A percentile compares a stretch with the other conserved stretches of the same genome.
Conservation (phyloP, 2,797 vertebrate species). For the Thunnus albacares region DNA sequence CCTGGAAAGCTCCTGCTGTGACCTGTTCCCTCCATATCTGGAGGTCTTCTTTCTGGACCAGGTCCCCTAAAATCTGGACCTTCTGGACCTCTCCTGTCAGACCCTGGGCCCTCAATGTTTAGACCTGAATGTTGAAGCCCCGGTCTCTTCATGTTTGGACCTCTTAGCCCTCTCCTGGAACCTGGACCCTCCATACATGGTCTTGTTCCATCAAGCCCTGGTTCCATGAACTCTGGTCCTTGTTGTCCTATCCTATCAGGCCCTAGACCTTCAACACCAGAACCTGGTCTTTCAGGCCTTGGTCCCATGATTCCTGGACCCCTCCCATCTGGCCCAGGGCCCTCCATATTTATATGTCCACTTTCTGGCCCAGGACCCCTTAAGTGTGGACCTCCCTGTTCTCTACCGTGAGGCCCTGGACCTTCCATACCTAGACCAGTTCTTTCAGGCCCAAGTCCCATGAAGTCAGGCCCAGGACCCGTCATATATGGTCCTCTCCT, state of each 20-base stretch:
- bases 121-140: slow-evolving; percentile 6
- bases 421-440: slow-evolving; percentile 19
- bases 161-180: slow-evolving; percentile 22
- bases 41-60: slow-evolving; percentile 32
- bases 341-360: slow-evolving; percentile 36
- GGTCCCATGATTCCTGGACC: slow-evolving; percentile 31
- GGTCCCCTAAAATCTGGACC: slow-evolving; percentile 23
- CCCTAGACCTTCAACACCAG: slow-evolving; percentile 3
- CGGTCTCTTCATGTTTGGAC: no score
- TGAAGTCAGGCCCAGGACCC: slow-evolving; percentile 1
- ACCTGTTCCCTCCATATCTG: slow-evolving; percentile 12
- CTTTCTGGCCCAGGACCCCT: slow-evolving; percentile 36
- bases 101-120: slow-evolving; percentile 28
- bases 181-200: background rate
- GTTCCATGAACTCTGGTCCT: background rate
- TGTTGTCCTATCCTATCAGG: no score
- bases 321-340: slow-evolving; percentile 20
- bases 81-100: slow-evolving; percentile 29
- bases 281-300: slow-evolving; percentile 10
- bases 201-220: background rate
- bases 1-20: slow-evolving; percentile 17
- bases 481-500: slow-evolving; percentile 37
- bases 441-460: slow-evolving; percentile 40
- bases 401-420: slow-evolving; percentile 27
- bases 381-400: slow-evolving; percentile 28